Evolutionary conservation across 2,888 invertebrate genomes (phyloP), one percentile per base, ranked within the genome.

Genomic region (Drosophila peninsularis): DNA sequence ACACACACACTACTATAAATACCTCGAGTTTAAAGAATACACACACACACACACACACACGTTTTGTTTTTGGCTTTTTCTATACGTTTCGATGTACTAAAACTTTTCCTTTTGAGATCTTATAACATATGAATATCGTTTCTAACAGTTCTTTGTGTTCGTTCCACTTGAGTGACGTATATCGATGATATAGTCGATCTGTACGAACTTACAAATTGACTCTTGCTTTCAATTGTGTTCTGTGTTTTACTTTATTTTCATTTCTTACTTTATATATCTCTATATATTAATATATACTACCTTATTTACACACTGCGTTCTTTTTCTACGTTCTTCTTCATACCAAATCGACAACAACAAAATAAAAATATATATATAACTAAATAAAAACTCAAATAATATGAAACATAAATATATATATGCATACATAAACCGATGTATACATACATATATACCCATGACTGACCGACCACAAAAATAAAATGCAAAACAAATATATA

Each of bases 251-350:
- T 78, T 68, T 70, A 71, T 75, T 74, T 68, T 79, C 58, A 67
- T 75, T 79, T 76, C 49, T 57, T 75, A 66, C 9, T 75, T 72
- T 72, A 72, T 63, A 63, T 55, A 62, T 41, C 53, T 66, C 58
- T 66, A 71, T 61, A 71, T 71, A 63, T 61, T 53, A 66, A 71
- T 56, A 63, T 65, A 76, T 78, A 80, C 80, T 67, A 83, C 80
- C 78, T 88, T 82, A 79, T 82, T 84, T 86, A 76, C 82, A 86
- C 82, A 83, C 82, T 82, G 81, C 86, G 82, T 86, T 82, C 82
- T 82, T 82, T 86, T 86, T 81, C 82, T 86, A 86, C 82, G 86
- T 85, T 82, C 85, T 82, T 85, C 82, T 82, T 82, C 82, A 82
- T 82, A 83, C 79, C 77, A 86, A 83, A 79, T 75, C 68, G 73